phyloP scores from a whole-genome alignment of 2,113 vertebrate species.

The Tetrax tetrax region DNA sequence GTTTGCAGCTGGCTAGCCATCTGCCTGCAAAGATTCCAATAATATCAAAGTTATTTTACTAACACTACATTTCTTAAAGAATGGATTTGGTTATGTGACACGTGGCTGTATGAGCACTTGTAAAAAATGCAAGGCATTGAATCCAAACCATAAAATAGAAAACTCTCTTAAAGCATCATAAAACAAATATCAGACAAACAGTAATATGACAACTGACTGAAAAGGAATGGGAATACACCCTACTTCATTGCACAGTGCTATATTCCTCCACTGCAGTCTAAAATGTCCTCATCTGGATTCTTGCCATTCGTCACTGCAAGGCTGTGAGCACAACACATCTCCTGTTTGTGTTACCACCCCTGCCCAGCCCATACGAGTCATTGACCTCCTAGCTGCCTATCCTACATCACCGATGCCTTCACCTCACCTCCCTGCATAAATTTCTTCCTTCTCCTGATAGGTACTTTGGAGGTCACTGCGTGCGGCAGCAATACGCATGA shows the following conservation, averaged over 20 bases:
- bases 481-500: not conserved
- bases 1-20: not conserved
- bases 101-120: accelerated
- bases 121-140: not conserved
- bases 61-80: not conserved
- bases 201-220: not conserved
- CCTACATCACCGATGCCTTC: not conserved
- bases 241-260: not conserved
- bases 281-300: not conserved
- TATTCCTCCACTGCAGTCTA: not conserved
- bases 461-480: not conserved
- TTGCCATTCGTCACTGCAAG: not conserved
- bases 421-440: not conserved
- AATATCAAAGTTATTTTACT: not conserved
- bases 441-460: not conserved
- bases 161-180: not conserved
- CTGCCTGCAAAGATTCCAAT: not conserved
- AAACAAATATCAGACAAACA: not conserved
- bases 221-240: not conserved
- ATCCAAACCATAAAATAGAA: not conserved
- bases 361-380: not conserved
- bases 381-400: not conserved
- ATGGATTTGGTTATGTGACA: not conserved
- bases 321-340: not conserved
- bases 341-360: not conserved